Percentiles rank a stretch among this genome's conserved stretches.
Conservation (phyloP, 2,113 vertebrate genomes). For the Typhlomys cinereus region DNA sequence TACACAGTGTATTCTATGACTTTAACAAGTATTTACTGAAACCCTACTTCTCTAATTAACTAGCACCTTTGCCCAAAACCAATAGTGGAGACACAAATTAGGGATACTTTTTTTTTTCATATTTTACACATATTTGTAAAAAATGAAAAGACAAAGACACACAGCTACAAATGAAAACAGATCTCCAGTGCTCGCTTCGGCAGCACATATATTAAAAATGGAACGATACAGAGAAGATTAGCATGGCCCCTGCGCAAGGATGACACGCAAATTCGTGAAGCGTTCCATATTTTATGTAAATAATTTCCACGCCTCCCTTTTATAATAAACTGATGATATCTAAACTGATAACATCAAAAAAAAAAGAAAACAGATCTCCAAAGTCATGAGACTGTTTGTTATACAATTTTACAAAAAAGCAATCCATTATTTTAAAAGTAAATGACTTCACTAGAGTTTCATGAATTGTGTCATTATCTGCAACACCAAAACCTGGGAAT, state of each 20-base stretch:
- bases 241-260: too few species aligned
- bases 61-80: background rate
- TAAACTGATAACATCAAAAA: background rate
- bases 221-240: too few species aligned
- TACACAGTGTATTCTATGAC: background rate
- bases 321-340: too few species aligned
- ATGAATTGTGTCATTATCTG: background rate
- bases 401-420: slow-evolving; percentile 33
- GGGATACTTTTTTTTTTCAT: too few species aligned
- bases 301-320: too few species aligned
- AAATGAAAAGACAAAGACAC: background rate
- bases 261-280: too few species aligned
- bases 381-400: background rate
- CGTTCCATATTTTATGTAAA: too few species aligned
- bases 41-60: background rate
- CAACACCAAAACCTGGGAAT: slow-evolving; percentile 11
- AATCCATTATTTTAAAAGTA: slow-evolving; percentile 35
- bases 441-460: slow-evolving; percentile 12
- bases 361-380: too few species aligned
- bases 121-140: too few species aligned
- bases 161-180: too few species aligned
- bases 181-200: too few species aligned
- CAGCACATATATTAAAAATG: too few species aligned
- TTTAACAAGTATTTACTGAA: background rate
- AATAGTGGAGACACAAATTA: background rate